Conservation (phyloP, 1,140 invertebrate genomes). For the Danaus plexippus region DNA sequence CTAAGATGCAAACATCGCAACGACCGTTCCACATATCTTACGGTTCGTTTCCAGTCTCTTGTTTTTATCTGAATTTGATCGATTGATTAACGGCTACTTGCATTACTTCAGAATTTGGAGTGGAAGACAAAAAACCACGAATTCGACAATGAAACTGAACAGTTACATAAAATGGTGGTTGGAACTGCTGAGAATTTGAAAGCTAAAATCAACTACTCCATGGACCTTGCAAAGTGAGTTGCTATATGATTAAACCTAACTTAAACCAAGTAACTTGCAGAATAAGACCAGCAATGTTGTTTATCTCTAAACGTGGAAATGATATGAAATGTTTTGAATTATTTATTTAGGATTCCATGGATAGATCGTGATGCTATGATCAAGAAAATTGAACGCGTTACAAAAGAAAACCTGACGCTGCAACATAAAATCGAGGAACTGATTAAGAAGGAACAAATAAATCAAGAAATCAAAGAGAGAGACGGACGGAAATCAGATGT, state of each 20-base stretch:
- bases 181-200: slow-evolving; percentile 46
- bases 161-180: slow-evolving; percentile 41
- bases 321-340: background rate
- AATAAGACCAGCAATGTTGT: background rate
- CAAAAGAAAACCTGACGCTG: slow-evolving; percentile 46
- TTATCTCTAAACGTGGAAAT: background rate
- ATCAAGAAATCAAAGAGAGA: slow-evolving; percentile 21
- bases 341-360: slow-evolving; percentile 46
- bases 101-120: slow-evolving; percentile 47
- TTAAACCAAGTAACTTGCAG: background rate
- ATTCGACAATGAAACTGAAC: slow-evolving; percentile 51
- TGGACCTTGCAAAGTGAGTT: slow-evolving; percentile 48
- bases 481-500: slow-evolving; percentile 9
- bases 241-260: too few species aligned
- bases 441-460: slow-evolving; percentile 29
- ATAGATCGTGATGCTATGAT: slow-evolving; percentile 44
- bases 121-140: slow-evolving; percentile 54
- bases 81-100: background rate
- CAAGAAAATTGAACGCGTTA: slow-evolving; percentile 47
- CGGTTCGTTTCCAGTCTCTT: slow-evolving; percentile 21
- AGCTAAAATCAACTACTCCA: slow-evolving; percentile 43
- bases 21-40: slow-evolving; percentile 37
- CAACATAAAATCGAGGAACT: slow-evolving; percentile 49
- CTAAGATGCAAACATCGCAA: slow-evolving; percentile 40
- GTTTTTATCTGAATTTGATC: background rate